phyloP scores from a whole-genome alignment of 2,797 vertebrate genomes.

The Choloepus didactylus region DNA sequence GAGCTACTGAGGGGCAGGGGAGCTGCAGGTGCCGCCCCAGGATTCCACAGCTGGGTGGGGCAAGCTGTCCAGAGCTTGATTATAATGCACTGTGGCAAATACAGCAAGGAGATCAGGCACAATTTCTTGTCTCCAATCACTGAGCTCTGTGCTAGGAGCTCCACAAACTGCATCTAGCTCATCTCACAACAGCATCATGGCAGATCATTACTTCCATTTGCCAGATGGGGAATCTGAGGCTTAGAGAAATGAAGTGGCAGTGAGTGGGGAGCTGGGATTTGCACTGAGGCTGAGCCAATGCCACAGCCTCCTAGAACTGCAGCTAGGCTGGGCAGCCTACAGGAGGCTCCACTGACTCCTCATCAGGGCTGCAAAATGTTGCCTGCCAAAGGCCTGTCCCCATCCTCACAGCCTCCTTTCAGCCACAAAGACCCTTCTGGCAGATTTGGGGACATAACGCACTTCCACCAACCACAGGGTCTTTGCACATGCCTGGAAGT shows the following conservation, averaged over 20 bases:
- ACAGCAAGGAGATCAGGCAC: accelerated
- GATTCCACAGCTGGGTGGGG: background rate
- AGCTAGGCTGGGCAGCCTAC: background rate
- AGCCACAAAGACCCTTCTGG: background rate
- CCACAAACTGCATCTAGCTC: too few relatives aligned
- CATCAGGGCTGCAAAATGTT: background rate
- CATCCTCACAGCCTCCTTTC: background rate
- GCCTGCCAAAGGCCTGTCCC: too few relatives aligned
- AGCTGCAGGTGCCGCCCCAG: too few relatives aligned
- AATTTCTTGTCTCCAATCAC: background rate
- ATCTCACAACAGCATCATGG: too few relatives aligned
- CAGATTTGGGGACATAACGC: background rate
- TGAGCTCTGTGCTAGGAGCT: background rate
- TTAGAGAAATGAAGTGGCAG: background rate
- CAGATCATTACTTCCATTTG: background rate
- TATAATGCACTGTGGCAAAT: too few relatives aligned
- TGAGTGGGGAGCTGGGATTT: background rate
- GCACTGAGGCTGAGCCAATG: accelerated
- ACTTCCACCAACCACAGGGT: background rate
- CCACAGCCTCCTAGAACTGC: background rate
- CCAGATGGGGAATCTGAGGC: background rate
- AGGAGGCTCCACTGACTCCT: accelerated
- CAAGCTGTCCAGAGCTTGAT: background rate
- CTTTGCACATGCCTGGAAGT: background rate
- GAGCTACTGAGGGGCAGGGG: background rate